Conservation (phyloP, 92 coral and sea anemone species). For the Phymanthus crucifer region DNA sequence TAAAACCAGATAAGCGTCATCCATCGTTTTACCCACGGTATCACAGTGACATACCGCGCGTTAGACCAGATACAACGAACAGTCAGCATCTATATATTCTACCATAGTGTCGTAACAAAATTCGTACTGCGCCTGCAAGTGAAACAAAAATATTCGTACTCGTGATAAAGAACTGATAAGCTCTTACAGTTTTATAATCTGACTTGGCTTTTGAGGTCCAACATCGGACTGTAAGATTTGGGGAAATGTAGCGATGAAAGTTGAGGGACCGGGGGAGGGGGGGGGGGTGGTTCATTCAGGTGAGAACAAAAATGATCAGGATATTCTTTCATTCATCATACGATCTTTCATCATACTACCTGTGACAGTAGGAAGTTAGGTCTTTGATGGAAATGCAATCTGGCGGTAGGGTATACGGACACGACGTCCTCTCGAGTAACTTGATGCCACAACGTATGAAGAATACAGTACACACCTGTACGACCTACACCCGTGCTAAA, state of each 20-base stretch:
- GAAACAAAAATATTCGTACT: background rate
- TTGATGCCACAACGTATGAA: conserved; percentile 84
- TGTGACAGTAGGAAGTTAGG: conserved; percentile 67
- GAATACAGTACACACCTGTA: conserved; percentile 86
- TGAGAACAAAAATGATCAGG: too few species aligned
- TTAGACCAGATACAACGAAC: conserved; percentile 68
- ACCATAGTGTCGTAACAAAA: conserved; percentile 84
- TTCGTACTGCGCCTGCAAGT: conserved; percentile 69
- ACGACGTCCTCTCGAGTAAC: conserved; percentile 62
- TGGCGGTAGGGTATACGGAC: conserved; percentile 77
- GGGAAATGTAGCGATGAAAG: too few species aligned
- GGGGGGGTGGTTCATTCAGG: too few species aligned
- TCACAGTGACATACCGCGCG: too few species aligned
- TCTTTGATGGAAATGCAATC: conserved; percentile 67
- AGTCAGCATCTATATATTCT: conserved; percentile 82
- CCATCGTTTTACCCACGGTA: too few species aligned
- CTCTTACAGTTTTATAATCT: too few species aligned
- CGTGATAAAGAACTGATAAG: too few species aligned
- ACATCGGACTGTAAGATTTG: too few species aligned
- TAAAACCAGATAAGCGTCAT: too few species aligned
- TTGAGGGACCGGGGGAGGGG: too few species aligned
- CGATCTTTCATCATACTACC: conserved; percentile 56
- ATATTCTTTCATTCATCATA: too few species aligned
- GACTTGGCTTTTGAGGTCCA: too few species aligned
- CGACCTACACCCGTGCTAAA: conserved; percentile 90